These are phyloP conservation scores for Archocentrus centrarchus DNA, from an alignment of 2,113 vertebrate species.

Conservation along the genomic window DNA sequence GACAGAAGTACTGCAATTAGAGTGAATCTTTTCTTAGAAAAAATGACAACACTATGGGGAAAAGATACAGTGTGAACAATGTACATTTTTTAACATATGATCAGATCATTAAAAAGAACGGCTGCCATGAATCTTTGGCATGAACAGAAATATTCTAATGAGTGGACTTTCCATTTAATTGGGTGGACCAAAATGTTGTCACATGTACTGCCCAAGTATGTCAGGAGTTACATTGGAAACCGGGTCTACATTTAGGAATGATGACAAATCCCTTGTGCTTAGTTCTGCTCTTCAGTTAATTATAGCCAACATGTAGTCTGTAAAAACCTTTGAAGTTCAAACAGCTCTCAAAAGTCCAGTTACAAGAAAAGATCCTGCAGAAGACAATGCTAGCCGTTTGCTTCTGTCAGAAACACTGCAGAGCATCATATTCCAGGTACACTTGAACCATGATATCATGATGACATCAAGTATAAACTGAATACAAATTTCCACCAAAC, in stretches of 20 bases:
- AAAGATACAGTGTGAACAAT: slow-evolving; percentile 18
- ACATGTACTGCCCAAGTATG: slow-evolving; percentile 34
- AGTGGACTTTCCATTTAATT: slow-evolving; percentile 60
- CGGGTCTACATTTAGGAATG: slow-evolving; percentile 13
- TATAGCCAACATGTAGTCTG: slow-evolving; percentile 36
- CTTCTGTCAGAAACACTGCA: neutral
- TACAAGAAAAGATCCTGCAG: slow-evolving; percentile 1
- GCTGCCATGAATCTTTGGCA: slow-evolving; percentile 41
- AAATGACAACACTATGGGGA: slow-evolving; percentile 34
- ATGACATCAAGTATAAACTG: neutral
- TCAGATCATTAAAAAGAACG: slow-evolving; percentile 60
- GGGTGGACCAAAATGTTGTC: slow-evolving; percentile 49
- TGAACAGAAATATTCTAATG: slow-evolving; percentile 48
- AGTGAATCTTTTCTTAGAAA: slow-evolving; percentile 34
- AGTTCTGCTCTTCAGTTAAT: slow-evolving; percentile 43
- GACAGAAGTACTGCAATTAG: slow-evolving; percentile 26
- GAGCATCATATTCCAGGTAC: neutral
- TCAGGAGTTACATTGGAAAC: slow-evolving; percentile 28
- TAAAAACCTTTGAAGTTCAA: slow-evolving; percentile 33
- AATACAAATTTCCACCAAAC: neutral
- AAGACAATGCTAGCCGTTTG: neutral
- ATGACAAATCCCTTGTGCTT: slow-evolving; percentile 19
- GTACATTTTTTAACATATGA: slow-evolving; percentile 19
- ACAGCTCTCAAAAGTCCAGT: slow-evolving; percentile 21
- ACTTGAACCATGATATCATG: neutral